Evolutionary conservation across 2,888 invertebrate species (phyloP), one percentile per base, ranked within the genome.

Genomic region (Meta bourneti): DNA sequence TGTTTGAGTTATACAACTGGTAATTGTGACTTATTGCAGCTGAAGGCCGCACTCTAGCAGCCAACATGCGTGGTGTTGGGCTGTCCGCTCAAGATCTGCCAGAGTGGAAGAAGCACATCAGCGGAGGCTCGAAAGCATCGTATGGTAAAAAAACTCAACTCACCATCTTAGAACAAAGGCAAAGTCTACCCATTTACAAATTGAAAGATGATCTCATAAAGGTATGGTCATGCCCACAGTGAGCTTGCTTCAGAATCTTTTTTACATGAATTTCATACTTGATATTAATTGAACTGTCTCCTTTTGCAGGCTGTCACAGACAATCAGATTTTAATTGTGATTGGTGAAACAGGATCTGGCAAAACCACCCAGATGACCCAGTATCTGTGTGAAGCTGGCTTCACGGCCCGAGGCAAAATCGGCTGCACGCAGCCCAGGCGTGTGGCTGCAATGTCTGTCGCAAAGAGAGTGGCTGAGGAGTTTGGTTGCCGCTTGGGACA

Each of bases 321-420:
- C 94, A 99, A 99, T 96, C 95, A 96, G 95, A 98, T 99, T 94
- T 95, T 99, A 75, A 99, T 99, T 93, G 99, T 99, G 0, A 99
- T 99, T 94, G 99, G 99, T 0, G 99, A 99, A 95, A 99, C 99
- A 0, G 99, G 99, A 0, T 98, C 98, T 0, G 99, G 99, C 0
- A 99, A 99, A 95, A 99, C 99, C 0, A 99, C 99, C 0, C 99
- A 99, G 95, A 99, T 99, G 93, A 99, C 99, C 0, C 99, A 99
- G 95, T 99, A 99, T 95, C 96, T 99, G 72, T 98, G 98, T 0
- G 99, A 99, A 95, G 97, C 98, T 93, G 99, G 99, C 0, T 98
- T 98, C 94, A 98, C 97, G 0, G 96, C 97, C 0, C 96, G 98
- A 69, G 99, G 96, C 6, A 98, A 98, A 95, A 98, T 99, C 89